Conservation (phyloP, 2,113 vertebrate genomes). For the Xerus inauris region DNA sequence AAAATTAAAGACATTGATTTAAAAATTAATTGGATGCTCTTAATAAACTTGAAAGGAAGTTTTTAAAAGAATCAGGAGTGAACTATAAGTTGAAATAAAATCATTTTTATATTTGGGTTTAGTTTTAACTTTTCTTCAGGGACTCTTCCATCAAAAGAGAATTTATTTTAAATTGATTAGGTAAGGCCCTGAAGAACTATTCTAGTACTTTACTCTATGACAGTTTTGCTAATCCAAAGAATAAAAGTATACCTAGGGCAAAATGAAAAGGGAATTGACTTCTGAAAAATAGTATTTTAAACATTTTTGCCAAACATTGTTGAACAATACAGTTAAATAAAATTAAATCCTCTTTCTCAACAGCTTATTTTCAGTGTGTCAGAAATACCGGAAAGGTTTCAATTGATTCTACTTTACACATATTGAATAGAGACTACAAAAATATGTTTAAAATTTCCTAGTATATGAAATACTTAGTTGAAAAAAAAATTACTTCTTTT, state of each 20-base stretch:
- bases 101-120: not conserved
- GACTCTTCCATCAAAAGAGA: conserved; percentile 8
- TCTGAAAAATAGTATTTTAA: not conserved
- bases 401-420: not conserved
- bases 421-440: not conserved
- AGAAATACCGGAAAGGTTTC: not conserved
- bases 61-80: not conserved
- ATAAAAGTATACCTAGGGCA: not conserved
- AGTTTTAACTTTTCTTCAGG: conserved; percentile 5
- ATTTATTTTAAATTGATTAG: conserved; percentile 39
- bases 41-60: not conserved
- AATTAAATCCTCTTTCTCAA: not conserved
- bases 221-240: not conserved
- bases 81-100: conserved; percentile 21
- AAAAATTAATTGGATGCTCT: not conserved
- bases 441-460: not conserved
- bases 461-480: not conserved
- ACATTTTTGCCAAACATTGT: not conserved
- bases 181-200: not conserved
- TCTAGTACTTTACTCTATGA: not conserved
- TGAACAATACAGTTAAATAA: not conserved
- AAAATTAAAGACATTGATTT: not conserved
- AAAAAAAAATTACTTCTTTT: conserved; percentile 11
- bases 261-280: not conserved
- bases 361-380: not conserved